Conservation (phyloP, 2,113 vertebrate species). For the Tricholaema leucomelas region DNA sequence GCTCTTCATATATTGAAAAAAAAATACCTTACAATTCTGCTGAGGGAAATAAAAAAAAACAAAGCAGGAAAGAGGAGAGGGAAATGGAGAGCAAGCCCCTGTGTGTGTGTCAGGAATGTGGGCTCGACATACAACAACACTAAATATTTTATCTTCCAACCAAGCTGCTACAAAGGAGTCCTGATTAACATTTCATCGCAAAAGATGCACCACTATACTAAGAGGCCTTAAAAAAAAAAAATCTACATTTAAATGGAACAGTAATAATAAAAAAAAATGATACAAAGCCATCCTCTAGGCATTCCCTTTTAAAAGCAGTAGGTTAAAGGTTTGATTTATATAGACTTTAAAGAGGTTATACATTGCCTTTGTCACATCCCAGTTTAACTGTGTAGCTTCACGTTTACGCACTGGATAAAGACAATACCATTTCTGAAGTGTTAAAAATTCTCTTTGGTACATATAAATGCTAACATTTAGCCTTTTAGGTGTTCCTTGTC, state of each 20-base stretch:
- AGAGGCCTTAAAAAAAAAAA: constrained; percentile 24
- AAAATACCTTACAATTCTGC: background rate
- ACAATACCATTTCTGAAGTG: constrained; percentile 16
- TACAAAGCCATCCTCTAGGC: constrained; percentile 49
- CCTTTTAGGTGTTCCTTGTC: background rate
- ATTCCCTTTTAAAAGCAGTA: constrained; percentile 49
- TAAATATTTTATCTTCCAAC: constrained; percentile 61
- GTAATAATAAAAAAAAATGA: constrained; percentile 39
- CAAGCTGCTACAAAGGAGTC: constrained; percentile 48
- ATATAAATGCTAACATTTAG: constrained; percentile 13
- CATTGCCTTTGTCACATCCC: constrained; percentile 20
- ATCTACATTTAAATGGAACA: constrained; percentile 70
- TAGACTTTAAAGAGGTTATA: constrained; percentile 59
- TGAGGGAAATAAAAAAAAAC: background rate
- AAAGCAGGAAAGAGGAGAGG: background rate
- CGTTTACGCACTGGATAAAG: constrained; percentile 24
- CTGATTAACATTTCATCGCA: constrained; percentile 61
- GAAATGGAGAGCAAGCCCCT: background rate
- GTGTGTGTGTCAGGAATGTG: background rate
- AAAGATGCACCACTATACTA: constrained; percentile 46
- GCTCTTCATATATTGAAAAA: background rate
- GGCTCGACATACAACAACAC: constrained; percentile 24
- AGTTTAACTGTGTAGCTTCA: constrained; percentile 33
- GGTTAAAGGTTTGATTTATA: constrained; percentile 60
- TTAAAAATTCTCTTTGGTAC: constrained; percentile 1